These are phyloP conservation scores for Perizoma affinitatum DNA, from an alignment of 2,888 invertebrate species.

Conservation along the genomic window DNA sequence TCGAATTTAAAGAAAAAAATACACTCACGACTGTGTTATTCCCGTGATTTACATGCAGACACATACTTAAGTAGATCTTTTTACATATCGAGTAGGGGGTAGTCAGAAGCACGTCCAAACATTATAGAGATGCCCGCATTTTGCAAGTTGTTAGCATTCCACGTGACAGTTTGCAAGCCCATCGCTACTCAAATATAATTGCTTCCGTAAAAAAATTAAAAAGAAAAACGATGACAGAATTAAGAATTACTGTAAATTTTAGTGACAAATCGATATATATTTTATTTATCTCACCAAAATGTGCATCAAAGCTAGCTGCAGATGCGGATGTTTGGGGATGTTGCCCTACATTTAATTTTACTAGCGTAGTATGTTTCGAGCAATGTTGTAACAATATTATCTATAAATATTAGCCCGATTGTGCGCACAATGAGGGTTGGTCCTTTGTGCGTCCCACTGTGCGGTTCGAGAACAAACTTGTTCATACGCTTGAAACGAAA, in stretches of 20 bases:
- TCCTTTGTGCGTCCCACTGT: conserved; percentile 59
- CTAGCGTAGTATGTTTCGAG: conserved; percentile 49
- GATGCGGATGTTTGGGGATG: conserved; percentile 49
- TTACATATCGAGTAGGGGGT: too few relatives aligned
- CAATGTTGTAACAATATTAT: conserved; percentile 74
- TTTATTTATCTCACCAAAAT: conserved; percentile 24
- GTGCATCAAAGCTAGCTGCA: conserved; percentile 31
- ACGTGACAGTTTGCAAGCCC: too few relatives aligned
- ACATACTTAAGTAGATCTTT: too few relatives aligned
- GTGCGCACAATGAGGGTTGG: conserved; percentile 58
- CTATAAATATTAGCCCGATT: conserved; percentile 76
- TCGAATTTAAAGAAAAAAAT: conserved; percentile 2
- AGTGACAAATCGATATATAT: conserved; percentile 7
- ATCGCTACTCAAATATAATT: too few relatives aligned
- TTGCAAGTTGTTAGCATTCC: too few relatives aligned
- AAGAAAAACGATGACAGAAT: too few relatives aligned
- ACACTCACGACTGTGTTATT: too few relatives aligned
- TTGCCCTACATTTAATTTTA: conserved; percentile 49
- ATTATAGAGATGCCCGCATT: too few relatives aligned
- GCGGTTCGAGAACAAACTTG: conserved; percentile 42
- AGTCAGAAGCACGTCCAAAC: too few relatives aligned
- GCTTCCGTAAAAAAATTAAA: too few relatives aligned
- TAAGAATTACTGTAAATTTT: not conserved
- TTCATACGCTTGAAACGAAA: conserved; percentile 7
- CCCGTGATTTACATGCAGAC: not conserved